These are phyloP conservation scores for Nasonia longicornis DNA, from an alignment of 1,140 invertebrate genomes.

Conservation along the genomic window DNA sequence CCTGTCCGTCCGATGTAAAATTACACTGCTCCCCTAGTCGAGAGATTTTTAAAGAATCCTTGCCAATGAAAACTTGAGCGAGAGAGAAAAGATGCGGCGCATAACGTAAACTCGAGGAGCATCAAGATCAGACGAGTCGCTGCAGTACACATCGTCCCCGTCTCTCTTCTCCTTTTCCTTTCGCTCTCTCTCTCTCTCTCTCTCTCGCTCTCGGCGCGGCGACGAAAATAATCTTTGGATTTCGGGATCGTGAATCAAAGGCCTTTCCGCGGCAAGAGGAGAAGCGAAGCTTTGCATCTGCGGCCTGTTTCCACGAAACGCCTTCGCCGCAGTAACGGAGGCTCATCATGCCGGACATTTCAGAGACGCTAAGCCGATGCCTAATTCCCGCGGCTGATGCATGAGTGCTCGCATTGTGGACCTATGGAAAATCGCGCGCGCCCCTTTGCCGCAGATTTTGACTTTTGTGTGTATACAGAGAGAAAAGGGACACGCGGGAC, in stretches of 20 bases:
- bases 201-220: neutral
- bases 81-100: neutral
- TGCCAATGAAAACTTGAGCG: neutral
- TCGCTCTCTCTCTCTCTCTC: too few species aligned
- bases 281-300: neutral
- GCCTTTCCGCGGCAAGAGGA: conserved; percentile 20
- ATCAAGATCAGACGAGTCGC: neutral
- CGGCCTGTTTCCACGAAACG: neutral
- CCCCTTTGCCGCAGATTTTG: neutral
- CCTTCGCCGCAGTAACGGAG: too few species aligned
- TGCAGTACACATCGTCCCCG: too few species aligned
- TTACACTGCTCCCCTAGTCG: too few species aligned
- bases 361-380: too few species aligned
- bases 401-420: neutral
- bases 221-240: conserved; percentile 51
- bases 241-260: conserved; percentile 55
- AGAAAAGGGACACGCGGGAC: neutral
- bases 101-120: neutral
- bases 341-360: too few species aligned
- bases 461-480: neutral
- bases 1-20: too few species aligned
- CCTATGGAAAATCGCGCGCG: neutral
- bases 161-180: neutral
- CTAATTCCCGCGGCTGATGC: too few species aligned
- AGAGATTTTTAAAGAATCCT: neutral